phyloP scores from a whole-genome alignment of 2,113 vertebrate genomes.

The Esox niger region DNA sequence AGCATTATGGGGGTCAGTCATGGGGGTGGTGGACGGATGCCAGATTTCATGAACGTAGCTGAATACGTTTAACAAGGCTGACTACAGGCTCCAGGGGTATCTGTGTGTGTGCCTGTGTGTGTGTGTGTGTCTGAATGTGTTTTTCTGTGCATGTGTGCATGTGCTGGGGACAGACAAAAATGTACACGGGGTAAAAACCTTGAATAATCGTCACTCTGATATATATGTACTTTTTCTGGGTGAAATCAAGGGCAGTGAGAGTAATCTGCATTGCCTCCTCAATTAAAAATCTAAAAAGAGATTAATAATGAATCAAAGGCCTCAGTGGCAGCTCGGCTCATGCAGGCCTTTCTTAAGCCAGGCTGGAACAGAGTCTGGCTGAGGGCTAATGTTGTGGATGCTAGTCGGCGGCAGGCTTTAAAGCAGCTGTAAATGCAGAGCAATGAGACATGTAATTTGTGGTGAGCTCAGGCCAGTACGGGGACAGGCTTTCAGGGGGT shows the following conservation, averaged over 20 bases:
- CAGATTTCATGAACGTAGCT: slow-evolving; percentile 69
- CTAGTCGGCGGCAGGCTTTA: slow-evolving; percentile 50
- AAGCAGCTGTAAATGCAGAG: slow-evolving; percentile 66
- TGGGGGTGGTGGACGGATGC: slow-evolving; percentile 63
- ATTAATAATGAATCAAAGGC: slow-evolving; percentile 88
- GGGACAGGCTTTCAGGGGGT: slow-evolving; percentile 69
- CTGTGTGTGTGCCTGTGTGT: slow-evolving; percentile 3
- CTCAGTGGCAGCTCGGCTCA: slow-evolving; percentile 68
- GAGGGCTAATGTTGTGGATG: slow-evolving; percentile 54
- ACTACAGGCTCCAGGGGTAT: slow-evolving; percentile 62
- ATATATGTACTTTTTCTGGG: slow-evolving; percentile 74
- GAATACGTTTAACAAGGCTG: slow-evolving; percentile 70
- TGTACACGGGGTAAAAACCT: slow-evolving; percentile 16
- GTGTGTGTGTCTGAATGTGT: slow-evolving; percentile 1
- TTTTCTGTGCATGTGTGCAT: not conserved
- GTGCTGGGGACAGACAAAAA: not conserved
- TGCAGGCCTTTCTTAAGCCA: slow-evolving; percentile 26
- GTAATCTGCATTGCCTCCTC: slow-evolving; percentile 81
- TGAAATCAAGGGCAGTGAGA: slow-evolving; percentile 81
- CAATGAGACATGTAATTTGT: slow-evolving; percentile 74
- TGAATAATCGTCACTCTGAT: slow-evolving; percentile 62
- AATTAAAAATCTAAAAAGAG: slow-evolving; percentile 79
- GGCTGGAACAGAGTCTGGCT: slow-evolving; percentile 51
- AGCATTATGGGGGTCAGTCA: slow-evolving; percentile 63
- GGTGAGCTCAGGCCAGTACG: slow-evolving; percentile 56